These are phyloP conservation scores for Allolobophora icterica DNA, from an alignment of 2,888 invertebrate genomes.

Conservation along the genomic window DNA sequence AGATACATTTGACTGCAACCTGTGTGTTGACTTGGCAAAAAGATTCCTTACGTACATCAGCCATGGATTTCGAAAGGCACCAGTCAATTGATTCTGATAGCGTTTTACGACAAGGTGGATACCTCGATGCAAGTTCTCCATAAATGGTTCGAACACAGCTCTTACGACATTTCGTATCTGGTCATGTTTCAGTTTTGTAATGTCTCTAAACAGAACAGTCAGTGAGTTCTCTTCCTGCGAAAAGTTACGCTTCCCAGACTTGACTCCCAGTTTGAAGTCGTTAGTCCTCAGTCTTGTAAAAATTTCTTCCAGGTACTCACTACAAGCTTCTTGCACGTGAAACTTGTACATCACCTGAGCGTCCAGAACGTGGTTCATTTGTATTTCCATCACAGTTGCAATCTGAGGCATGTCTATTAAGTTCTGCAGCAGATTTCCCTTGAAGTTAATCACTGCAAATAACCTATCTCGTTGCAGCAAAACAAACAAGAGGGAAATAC, in stretches of 20 bases:
- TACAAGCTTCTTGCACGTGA: slow-evolving; percentile 46
- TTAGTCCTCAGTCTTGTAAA: neutral
- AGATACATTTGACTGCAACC: slow-evolving; percentile 5
- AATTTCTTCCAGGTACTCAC: slow-evolving; percentile 43
- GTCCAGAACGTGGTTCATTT: slow-evolving; percentile 38
- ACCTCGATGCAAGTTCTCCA: neutral
- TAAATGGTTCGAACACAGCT: neutral
- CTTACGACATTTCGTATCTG: neutral
- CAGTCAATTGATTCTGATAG: slow-evolving; percentile 1
- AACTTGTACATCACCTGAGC: slow-evolving; percentile 39
- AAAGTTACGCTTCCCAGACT: neutral
- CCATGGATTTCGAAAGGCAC: slow-evolving; percentile 3
- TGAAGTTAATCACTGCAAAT: slow-evolving; percentile 26
- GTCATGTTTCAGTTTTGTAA: neutral
- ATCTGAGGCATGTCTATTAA: neutral
- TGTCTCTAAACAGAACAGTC: slow-evolving; percentile 8
- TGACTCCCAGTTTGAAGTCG: neutral
- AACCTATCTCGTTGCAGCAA: slow-evolving; percentile 40
- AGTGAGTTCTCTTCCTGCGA: neutral
- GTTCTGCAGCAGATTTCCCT: neutral
- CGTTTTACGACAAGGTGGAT: neutral
- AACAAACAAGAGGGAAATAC: slow-evolving; percentile 49
- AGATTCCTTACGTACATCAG: neutral
- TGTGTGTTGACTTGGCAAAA: neutral
- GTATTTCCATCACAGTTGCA: neutral